These are phyloP conservation scores for Vanessa tameamea DNA, from an alignment of 1,140 invertebrate genomes.

Conservation along the genomic window DNA sequence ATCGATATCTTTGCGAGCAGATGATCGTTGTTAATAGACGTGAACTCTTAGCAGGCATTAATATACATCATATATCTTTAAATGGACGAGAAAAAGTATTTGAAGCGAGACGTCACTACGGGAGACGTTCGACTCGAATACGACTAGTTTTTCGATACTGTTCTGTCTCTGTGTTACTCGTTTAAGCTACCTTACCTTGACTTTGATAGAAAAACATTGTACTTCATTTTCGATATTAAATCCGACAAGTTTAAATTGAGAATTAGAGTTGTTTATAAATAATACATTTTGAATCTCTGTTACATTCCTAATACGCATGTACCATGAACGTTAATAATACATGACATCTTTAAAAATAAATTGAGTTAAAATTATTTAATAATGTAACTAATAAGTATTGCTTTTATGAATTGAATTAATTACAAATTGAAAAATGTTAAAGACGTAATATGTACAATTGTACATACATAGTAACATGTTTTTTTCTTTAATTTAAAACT, in stretches of 20 bases:
- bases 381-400: no score
- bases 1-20: conserved; percentile 17
- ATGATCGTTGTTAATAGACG: conserved; percentile 54
- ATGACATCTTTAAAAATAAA: no score
- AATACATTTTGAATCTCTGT: background rate
- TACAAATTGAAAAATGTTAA: background rate
- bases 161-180: background rate
- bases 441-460: background rate
- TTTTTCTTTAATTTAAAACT: conserved; percentile 11
- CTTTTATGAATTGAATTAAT: background rate
- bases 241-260: background rate
- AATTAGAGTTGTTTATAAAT: background rate
- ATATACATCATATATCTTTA: conserved; percentile 59
- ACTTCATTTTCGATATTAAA: conserved; percentile 15
- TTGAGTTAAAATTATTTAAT: no score
- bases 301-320: background rate
- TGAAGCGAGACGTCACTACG: conserved; percentile 52
- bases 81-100: conserved; percentile 57
- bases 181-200: background rate
- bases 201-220: conserved; percentile 7
- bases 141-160: conserved; percentile 52
- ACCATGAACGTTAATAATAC: no score
- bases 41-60: conserved; percentile 51
- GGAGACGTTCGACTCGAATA: conserved; percentile 39
- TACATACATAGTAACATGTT: background rate